Base-by-base conservation (phyloP, 2,797 vertebrate species). In the Danio aesculapii region DNA sequence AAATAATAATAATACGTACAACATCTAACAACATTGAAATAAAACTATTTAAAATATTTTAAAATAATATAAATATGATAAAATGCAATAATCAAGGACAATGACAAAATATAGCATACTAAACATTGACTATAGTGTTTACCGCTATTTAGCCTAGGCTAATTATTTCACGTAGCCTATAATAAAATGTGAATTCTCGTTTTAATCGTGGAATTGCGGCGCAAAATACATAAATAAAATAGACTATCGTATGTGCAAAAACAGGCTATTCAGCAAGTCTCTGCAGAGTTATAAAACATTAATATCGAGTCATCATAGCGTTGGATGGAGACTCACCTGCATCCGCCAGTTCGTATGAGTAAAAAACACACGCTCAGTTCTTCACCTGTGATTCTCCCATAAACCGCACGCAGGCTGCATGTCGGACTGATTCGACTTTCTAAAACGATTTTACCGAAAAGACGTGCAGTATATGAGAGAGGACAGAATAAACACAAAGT, bases 301-400 rank as follows among this genome's bases (percentile, higher is more conserved):
- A 59, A 8, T 43, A 16, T 41, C n/a, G n/a, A n/a, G n/a, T n/a
- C n/a, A n/a, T n/a, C 0, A n/a, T 72, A 14, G 5, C 8, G 39
- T 19, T 55, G 10, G 3, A 55, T n/a, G 59, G 59, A 80, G 49
- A 66, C 70, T 74, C 70, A 80, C 78, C 78, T 80, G 78, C 49
- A 64, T 17, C 13, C 0, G 16, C 47, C 68, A 53, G 16, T 41
- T 12, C 30, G 16, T 17, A 5, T 39, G 46, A 19, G 3, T 57
- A 41, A 43, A 39, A 17, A 8, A 58, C 11, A 14, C 66, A 69
- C 66, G 16, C 30, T 64, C n/a, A n/a, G n/a, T n/a, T 30, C 30
- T 30, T 43, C 61, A 68, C 44, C 64, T 80, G 69, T 57, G 78
- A 14, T 19, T 49, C 16, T 66, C 11, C 50, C 52, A 19, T 66